These are phyloP conservation scores for Lasiurus borealis DNA, from an alignment of 2,113 vertebrate genomes.

Conservation along the genomic window DNA sequence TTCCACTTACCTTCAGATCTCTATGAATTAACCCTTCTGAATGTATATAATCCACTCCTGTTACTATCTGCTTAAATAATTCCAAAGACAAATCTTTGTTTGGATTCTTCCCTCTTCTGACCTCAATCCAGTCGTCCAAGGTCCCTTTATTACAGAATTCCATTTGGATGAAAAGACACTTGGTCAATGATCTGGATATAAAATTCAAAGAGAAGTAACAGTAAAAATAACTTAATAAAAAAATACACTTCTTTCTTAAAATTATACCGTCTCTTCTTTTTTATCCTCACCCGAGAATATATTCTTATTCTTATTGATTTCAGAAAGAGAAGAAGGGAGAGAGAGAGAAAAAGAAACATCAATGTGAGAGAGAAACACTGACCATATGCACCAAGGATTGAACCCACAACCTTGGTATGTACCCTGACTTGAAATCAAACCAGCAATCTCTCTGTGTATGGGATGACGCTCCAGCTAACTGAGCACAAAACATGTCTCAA, in stretches of 20 bases:
- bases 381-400: neutral
- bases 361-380: neutral
- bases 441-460: neutral
- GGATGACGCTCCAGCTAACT: neutral
- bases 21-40: constrained; percentile 84
- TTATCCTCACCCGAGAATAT: neutral
- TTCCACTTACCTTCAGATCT: constrained; percentile 87
- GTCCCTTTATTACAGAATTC: constrained; percentile 87
- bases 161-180: constrained; percentile 88
- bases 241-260: neutral
- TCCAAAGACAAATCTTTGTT: constrained; percentile 69
- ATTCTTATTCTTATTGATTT: neutral
- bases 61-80: constrained; percentile 84
- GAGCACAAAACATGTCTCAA: neutral
- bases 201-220: constrained; percentile 69
- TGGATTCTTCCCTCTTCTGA: rapidly evolving
- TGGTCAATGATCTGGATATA: constrained; percentile 46
- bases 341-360: neutral
- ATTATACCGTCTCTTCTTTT: constrained; percentile 1
- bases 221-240: constrained; percentile 20
- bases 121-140: constrained; percentile 79
- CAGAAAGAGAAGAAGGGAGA: neutral
- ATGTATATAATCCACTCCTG: constrained; percentile 87
- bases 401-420: neutral
- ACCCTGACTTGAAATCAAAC: neutral